Conservation (phyloP, 2,888 invertebrate species). For the Cyclophora albipunctata region DNA sequence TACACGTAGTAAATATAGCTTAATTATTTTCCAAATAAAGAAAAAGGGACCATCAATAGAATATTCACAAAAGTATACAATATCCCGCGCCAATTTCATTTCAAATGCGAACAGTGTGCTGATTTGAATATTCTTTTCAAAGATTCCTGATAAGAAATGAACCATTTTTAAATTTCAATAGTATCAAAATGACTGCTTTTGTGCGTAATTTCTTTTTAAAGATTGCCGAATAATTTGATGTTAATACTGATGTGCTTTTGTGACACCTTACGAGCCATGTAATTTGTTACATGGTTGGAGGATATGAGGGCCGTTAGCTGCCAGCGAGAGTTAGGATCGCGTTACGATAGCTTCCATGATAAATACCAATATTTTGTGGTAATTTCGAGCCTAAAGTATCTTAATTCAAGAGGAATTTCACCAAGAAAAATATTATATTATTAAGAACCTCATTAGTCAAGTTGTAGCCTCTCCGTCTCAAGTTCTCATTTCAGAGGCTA, state of each 20-base stretch:
- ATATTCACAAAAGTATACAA: neutral
- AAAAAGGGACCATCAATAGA: slow-evolving; percentile 7
- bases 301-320: too few relatives aligned
- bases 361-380: too few relatives aligned
- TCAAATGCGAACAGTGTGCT: slow-evolving; percentile 1
- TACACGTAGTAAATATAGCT: slow-evolving; percentile 38
- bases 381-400: too few relatives aligned
- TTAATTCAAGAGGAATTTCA: too few relatives aligned
- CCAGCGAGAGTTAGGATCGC: too few relatives aligned
- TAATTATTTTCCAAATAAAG: slow-evolving; percentile 35
- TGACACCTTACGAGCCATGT: neutral
- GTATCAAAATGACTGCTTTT: slow-evolving; percentile 8
- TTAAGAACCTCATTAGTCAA: too few relatives aligned
- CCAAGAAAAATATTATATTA: too few relatives aligned
- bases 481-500: too few relatives aligned
- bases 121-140: slow-evolving; percentile 11
- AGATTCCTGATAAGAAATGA: slow-evolving; percentile 4
- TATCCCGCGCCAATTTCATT: neutral
- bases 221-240: slow-evolving; percentile 3
- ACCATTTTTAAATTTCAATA: slow-evolving; percentile 12
- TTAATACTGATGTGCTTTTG: slow-evolving; percentile 3
- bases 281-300: too few relatives aligned
- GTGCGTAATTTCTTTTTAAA: slow-evolving; percentile 2
- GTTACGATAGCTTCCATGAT: too few relatives aligned
- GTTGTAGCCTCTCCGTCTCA: too few relatives aligned